Base-by-base conservation (phyloP, 2,888 invertebrate genomes). In the Phyto melanocephala region DNA sequence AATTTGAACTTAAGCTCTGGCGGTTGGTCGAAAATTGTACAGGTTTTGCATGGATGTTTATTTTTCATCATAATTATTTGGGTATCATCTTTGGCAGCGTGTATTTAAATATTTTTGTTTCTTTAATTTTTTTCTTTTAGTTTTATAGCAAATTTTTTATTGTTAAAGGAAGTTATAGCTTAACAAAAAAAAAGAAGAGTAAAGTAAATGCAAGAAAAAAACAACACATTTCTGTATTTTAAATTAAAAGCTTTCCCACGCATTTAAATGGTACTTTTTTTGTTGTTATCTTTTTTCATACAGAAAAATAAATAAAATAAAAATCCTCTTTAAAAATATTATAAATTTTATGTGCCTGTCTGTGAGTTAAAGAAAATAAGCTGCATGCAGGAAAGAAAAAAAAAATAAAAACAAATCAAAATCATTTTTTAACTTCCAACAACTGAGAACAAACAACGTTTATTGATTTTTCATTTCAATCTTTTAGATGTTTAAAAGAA, bases 201-300 rank as follows among this genome's bases (percentile, higher is more conserved):
- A 56, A 3, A 13, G 10, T 13, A 33, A 37, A 28, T 3, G 28
- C 28, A 28, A 28, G 28, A 28, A 28, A 6, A 33, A 7, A 15
- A 24, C 20, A 71, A 35, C 56, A 67, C 7, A 74, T 52, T 50
- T 52, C 37, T 62, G 33, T 8, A 75, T 75, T 81, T 75, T 76
- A 81, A 81, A 81, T 76, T 81, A 81, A 81, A 81, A 71, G 76
- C 80, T 81, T 81, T 81, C 80, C 80, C 80, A 81, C 80, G 80
- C 76, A 81, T 81, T 70, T 76, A 52, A 65, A 80, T 68, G 63
- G 28, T 50, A n/a, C 40, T 63, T 42, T 47, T 52, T 47, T 54
- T 20, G 7, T 52, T 50, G 5, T 20, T 67, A 3, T 40, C n/a
- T 2, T 35, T 5, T 3, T 47, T 37, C 15, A 24, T 37, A 35